Base-by-base conservation (phyloP, 2,888 invertebrate species). In the Sphecodes monilicornis region DNA sequence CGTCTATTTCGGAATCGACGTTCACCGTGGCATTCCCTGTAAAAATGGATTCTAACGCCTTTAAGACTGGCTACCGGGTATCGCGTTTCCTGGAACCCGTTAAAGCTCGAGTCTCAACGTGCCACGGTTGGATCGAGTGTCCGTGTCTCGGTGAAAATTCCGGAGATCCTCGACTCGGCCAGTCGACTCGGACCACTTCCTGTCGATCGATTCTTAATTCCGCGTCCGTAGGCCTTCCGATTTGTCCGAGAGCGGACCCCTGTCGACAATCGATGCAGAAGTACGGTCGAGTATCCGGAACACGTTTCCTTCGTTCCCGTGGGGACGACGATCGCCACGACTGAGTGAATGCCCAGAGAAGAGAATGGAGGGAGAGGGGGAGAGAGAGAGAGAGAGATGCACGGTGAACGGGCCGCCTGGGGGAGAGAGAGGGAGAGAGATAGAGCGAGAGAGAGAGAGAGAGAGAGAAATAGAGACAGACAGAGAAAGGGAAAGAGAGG, bases 231-330 rank as follows among this genome's bases (percentile, higher is more conserved):
- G 80, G 82, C 82, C 85, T 85, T 82, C 69, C 89, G 80, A 85
- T 87, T 87, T 81, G 78, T 80, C 76, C 69, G 69, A 71, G 68
- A 72, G 66, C 78, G 50, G 76, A 76, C 54, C 54, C 77, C 66
- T 60, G 87, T 81, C 89, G 87, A 76, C 86, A 78, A 80, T 86
- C 84, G 78, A 88, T 79, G 84, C 90, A 89, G 76, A 87, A 82
- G 71, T 76, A 79, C 82, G 84, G 79, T 66, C 87, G 85, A 89
- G 83, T 82, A 89, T 89, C 89, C 89, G 86, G 88, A 78, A 89
- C 88, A 86, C 85, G 82, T 87, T 86, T 87, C 73, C 89, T 88
- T 81, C 73, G 72, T 80, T 89, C 88, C 83, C 82, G 78, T 75
- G 76, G 73, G 82, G 86, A 90, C 86, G 84, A 66, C 84, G 89